phyloP scores from a whole-genome alignment of 2,888 invertebrate genomes.

The Rhagonycha lutea region DNA sequence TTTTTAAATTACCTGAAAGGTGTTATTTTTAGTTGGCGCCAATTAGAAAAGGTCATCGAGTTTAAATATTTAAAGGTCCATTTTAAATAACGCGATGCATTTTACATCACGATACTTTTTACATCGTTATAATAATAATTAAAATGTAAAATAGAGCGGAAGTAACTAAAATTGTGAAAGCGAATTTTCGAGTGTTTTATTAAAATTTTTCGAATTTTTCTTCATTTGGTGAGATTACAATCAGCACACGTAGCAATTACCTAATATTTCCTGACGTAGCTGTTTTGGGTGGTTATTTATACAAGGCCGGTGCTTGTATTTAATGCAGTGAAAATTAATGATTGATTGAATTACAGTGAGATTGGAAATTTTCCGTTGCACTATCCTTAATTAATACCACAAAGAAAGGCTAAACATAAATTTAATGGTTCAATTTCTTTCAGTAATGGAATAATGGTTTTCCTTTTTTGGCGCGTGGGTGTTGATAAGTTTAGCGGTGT shows the following conservation, averaged over 20 bases:
- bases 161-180: not conserved
- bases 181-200: not conserved
- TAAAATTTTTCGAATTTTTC: not conserved
- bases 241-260: not conserved
- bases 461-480: not conserved
- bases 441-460: not conserved
- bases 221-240: not conserved
- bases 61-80: not conserved
- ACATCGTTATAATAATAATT: not conserved
- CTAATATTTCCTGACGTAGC: not conserved
- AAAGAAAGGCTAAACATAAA: not conserved
- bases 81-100: not conserved
- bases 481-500: slow-evolving; percentile 9
- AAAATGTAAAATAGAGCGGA: not conserved
- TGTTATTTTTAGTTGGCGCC: slow-evolving; percentile 13
- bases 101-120: not conserved
- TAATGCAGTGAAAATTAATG: not conserved
- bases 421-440: not conserved
- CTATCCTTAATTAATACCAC: not conserved
- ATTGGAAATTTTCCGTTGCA: not conserved
- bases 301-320: not conserved
- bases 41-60: slow-evolving; percentile 2
- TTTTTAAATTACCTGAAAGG: slow-evolving; percentile 11
- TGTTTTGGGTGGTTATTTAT: not conserved
- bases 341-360: not conserved